Evolutionary conservation across 92 coral and sea anemone species (phyloP), one percentile per base, ranked within the genome.

Genomic region (Palythoa grandiflora): DNA sequence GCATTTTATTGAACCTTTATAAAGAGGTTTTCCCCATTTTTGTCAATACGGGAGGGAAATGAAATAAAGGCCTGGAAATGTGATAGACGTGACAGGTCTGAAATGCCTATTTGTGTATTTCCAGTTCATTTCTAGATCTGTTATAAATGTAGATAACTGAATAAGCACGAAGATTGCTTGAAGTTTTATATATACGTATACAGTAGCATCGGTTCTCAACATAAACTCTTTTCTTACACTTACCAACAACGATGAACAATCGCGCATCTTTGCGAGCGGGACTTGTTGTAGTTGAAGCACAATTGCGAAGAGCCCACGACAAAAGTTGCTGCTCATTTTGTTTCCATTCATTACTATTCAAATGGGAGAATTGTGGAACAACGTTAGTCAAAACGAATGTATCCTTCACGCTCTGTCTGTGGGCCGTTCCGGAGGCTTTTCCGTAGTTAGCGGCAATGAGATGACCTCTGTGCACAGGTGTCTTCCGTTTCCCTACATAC

Each of bases 381-480:
- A 17, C 16, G 38, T 70, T 70, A 5, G 75, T 36, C 17, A 70
- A 36, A 12, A 3, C 2, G 28, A 70, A 70, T 5, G 75, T 70
- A 14, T 70, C 75, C 75, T 9, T 70, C 14, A 70, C 78, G 55
- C 54, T 74, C 21, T 15, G 28, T 15, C 57, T 5, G 5, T 1
- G 3, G 10, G 2, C 44, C 13, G 28, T 28, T 28, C 13, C 11
- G 2, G 78, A n/a, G 5, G 78, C 20, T 74, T 44, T 74, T 74
- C 78, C 78, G 55, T 74, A 74, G 9, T 36, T 74, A 0, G 78
- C 21, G 13, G 78, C 78, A 44, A 74, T 74, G 13, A 74, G 78
- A 44, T 74, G 78, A n/a, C 78, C 78, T 74, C 6, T 74, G 36
- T 74, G 13, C 44, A 74, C 44, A 15, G 8, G 21, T 15, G 51